Percentiles rank a stretch among this genome's conserved stretches.
Evolutionary conservation across 2,888 invertebrate genomes (phyloP).

Genomic region (Parthenolecanium corni): DNA sequence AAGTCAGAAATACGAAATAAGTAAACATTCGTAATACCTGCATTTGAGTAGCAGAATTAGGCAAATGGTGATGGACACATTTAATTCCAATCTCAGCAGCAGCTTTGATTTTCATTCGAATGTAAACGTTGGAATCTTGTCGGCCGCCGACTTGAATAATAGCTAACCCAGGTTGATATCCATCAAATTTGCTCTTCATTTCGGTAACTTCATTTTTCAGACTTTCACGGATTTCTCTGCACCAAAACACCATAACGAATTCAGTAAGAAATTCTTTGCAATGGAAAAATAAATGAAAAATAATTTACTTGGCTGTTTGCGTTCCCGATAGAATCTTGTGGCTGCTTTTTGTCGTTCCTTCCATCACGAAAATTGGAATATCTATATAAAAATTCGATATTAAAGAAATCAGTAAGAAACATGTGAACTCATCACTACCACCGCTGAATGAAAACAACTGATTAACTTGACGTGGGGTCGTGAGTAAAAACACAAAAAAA

Average conservation of each 20-base stretch:
- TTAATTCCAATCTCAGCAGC: constrained; percentile 81
- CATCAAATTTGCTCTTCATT: constrained; percentile 37
- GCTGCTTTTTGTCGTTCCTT: background rate
- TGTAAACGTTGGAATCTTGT: constrained; percentile 97
- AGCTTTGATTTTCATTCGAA: constrained; percentile 87
- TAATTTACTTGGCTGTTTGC: constrained; percentile 49
- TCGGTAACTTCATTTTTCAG: constrained; percentile 53
- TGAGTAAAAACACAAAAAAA: no score
- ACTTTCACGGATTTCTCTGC: constrained; percentile 58
- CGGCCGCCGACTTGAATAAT: constrained; percentile 93
- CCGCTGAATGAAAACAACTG: no score
- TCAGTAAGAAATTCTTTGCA: background rate
- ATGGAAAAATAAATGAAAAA: background rate
- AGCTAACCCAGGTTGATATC: constrained; percentile 64
- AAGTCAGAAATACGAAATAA: no score
- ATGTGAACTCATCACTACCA: no score
- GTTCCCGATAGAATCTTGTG: constrained; percentile 36
- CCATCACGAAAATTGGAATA: constrained; percentile 3
- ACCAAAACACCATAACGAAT: background rate
- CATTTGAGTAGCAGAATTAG: constrained; percentile 64
- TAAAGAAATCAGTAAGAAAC: no score
- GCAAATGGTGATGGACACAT: constrained; percentile 66
- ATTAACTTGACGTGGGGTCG: no score
- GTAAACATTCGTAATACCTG: no score
- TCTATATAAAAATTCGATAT: no score